These are phyloP conservation scores for Enteromius anoplus DNA, from an alignment of 2,797 vertebrate genomes.

Conservation along the genomic window DNA sequence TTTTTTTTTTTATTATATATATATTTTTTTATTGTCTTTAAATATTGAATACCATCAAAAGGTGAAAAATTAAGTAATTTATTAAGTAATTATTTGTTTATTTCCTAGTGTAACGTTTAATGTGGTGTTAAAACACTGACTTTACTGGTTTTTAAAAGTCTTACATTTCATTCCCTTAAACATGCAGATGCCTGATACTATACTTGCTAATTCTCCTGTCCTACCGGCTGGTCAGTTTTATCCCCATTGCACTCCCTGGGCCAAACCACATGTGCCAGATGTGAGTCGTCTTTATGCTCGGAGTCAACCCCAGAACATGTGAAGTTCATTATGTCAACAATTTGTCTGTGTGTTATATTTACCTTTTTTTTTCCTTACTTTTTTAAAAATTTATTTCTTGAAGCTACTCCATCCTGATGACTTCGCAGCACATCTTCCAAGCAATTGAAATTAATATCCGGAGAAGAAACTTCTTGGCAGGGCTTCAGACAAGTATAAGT, in stretches of 20 bases:
- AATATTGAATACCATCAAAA: background rate
- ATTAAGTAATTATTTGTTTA: background rate
- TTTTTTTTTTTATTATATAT: too few relatives aligned
- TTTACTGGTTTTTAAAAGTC: background rate
- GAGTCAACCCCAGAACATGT: slow-evolving; percentile 44
- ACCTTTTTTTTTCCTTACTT: slow-evolving; percentile 27
- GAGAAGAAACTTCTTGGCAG: slow-evolving; percentile 57
- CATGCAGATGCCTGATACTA: background rate
- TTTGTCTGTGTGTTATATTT: slow-evolving; percentile 49
- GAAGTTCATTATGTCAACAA: slow-evolving; percentile 58
- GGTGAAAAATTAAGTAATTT: background rate
- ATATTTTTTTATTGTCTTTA: background rate
- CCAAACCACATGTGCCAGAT: slow-evolving; percentile 48
- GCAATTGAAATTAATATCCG: slow-evolving; percentile 46
- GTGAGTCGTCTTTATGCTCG: slow-evolving; percentile 46
- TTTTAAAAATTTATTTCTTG: slow-evolving; percentile 37
- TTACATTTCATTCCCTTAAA: background rate
- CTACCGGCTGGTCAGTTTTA: slow-evolving; percentile 21
- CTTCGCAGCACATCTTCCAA: slow-evolving; percentile 52
- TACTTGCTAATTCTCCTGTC: background rate
- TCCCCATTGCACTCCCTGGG: background rate
- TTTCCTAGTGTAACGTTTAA: background rate
- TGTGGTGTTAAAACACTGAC: background rate
- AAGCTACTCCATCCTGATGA: slow-evolving; percentile 56
- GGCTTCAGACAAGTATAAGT: slow-evolving; percentile 54